These are phyloP conservation scores for Lycorma delicatula DNA, from an alignment of 1,140 invertebrate species.

Conservation along the genomic window DNA sequence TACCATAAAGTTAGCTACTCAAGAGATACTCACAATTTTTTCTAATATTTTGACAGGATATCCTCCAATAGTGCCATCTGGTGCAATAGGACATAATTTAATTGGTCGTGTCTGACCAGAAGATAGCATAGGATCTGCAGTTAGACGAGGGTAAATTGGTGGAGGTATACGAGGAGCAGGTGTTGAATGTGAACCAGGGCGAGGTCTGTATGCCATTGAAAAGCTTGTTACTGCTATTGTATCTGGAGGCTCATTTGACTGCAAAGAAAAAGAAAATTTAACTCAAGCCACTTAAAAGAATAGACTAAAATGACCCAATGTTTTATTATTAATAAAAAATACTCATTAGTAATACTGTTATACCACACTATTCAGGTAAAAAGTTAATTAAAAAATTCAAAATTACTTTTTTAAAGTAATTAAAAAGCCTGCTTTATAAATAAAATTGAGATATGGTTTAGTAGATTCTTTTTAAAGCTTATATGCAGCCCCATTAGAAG, in stretches of 20 bases:
- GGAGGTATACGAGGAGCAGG: conserved; percentile 44
- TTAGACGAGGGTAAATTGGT: background rate
- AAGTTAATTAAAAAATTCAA: no score
- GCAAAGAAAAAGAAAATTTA: background rate
- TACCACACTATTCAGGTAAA: no score
- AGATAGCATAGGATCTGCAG: conserved; percentile 1
- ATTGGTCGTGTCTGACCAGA: conserved; percentile 1
- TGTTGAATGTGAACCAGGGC: conserved; percentile 28
- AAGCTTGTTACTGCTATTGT: conserved; percentile 82
- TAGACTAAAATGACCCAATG: no score
- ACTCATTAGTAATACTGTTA: no score
- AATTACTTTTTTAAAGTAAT: no score
- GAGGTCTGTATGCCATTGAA: conserved; percentile 69
- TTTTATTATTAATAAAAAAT: no score
- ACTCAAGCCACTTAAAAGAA: no score
- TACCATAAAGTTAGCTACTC: no score
- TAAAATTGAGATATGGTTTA: no score
- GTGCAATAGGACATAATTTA: conserved; percentile 15
- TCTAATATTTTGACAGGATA: conserved; percentile 81
- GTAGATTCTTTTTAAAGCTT: no score
- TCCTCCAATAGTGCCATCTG: conserved; percentile 55
- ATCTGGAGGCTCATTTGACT: conserved; percentile 81
- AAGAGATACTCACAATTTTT: conserved; percentile 56
- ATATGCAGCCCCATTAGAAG: no score
- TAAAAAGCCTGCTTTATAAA: no score